These are phyloP conservation scores for Himalopsyche tibetana DNA, from an alignment of 2,888 invertebrate species.

Conservation along the genomic window DNA sequence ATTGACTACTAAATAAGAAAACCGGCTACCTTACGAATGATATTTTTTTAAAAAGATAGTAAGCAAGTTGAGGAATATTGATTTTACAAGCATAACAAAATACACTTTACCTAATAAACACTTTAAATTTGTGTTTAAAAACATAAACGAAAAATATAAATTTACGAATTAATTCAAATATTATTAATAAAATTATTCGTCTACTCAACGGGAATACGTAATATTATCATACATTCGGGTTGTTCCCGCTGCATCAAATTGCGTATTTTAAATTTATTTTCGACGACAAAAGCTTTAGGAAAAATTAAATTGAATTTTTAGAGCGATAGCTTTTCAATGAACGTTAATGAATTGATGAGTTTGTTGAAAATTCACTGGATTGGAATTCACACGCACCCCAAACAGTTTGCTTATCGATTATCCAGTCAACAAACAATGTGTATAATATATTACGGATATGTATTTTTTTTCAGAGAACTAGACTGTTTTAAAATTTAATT, in stretches of 20 bases:
- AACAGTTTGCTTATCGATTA: neutral
- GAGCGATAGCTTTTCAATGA: slow-evolving; percentile 3
- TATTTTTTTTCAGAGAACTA: neutral
- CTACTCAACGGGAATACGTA: too few species aligned
- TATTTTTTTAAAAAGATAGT: too few species aligned
- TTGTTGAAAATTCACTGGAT: slow-evolving; percentile 24
- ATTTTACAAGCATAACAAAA: too few species aligned
- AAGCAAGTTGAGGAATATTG: too few species aligned
- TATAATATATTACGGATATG: neutral
- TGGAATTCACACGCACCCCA: neutral
- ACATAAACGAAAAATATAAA: too few species aligned
- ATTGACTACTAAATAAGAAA: too few species aligned
- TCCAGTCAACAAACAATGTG: neutral
- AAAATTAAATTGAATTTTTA: neutral
- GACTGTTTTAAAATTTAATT: neutral
- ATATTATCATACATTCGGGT: neutral
- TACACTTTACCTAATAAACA: too few species aligned
- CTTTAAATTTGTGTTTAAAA: too few species aligned
- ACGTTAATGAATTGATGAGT: slow-evolving; percentile 18
- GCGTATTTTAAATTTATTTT: neutral
- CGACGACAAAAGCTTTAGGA: slow-evolving; percentile 4
- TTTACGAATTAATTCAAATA: too few species aligned
- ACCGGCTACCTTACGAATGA: too few species aligned
- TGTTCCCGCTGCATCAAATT: neutral
- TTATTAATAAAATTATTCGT: too few species aligned